Base-by-base conservation (phyloP, 1,140 invertebrate species). In the Drosophila erecta region DNA sequence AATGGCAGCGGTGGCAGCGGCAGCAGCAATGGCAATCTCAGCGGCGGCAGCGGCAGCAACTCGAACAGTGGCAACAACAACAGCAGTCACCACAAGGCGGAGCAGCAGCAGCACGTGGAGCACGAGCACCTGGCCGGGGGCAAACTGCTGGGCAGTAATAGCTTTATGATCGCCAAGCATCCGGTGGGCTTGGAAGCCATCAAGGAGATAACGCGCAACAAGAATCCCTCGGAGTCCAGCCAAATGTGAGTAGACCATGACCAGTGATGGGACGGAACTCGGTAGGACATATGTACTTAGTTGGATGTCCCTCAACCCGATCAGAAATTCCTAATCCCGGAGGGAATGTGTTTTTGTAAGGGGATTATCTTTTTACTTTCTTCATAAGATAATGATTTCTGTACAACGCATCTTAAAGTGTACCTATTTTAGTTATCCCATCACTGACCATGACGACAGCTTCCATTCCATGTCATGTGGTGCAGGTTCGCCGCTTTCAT, bases 171-270 rank as follows among this genome's bases (percentile, higher is more conserved):
- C 43, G 74, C 90, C 54, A 92, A 92, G 53, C 91, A 92, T 53
- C 92, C 92, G 7, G 92, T 92, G 15, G 92, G 92, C 50, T 62
- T 92, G 60, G 92, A 92, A 62, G 92, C 91, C 60, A 92, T 92
- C 38, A 92, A 92, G 65, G 92, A 92, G 66, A 92, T 92, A 51
- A 91, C 92, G 62, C 90, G 91, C 53, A 90, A 92, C 62, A 92
- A 92, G 64, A 92, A 92, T 60, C 85, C 86, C 24, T 91, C 90
- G 62, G 92, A 91, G 60, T 91, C 90, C 24, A 92, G 90, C 64
- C 92, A 92, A 90, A 92, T 92, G 92, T 92, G 80, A 83, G 79
- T 89, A 81, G 20, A 44, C 46, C 50, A 54, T 40, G 47, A n/a
- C 14, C 44, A 64, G 59, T 64, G 64, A 49, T 41, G 58, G 44